Evolutionary conservation across 2,888 invertebrate species (phyloP).

Genomic region (Drosophila subsilvestris): DNA sequence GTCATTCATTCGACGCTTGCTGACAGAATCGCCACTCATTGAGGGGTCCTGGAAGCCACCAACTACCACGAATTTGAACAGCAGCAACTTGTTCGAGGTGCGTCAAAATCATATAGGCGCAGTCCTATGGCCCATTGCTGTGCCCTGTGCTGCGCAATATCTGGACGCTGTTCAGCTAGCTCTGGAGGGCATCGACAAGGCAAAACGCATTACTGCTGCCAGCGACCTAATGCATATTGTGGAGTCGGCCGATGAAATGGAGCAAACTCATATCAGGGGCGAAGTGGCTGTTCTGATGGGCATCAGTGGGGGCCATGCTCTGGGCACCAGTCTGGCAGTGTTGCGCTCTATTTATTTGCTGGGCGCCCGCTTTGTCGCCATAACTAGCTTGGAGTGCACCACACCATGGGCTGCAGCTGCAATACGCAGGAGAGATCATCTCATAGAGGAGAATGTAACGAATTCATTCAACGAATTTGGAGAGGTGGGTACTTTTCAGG

Average conservation of each 20-base stretch:
- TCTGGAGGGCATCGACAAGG: slow-evolving; percentile 88
- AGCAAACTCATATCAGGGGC: slow-evolving; percentile 86
- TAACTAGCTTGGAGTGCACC: slow-evolving; percentile 88
- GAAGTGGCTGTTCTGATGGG: slow-evolving; percentile 87
- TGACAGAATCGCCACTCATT: slow-evolving; percentile 86
- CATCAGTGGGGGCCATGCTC: slow-evolving; percentile 88
- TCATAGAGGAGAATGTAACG: slow-evolving; percentile 82
- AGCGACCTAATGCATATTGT: slow-evolving; percentile 85
- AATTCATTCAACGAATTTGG: slow-evolving; percentile 84
- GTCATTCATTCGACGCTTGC: slow-evolving; percentile 85
- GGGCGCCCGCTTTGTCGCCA: slow-evolving; percentile 88
- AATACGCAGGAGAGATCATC: slow-evolving; percentile 79
- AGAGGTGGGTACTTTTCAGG: slow-evolving; percentile 73
- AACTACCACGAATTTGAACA: slow-evolving; percentile 68
- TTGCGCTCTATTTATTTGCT: slow-evolving; percentile 88
- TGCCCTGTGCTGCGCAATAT: slow-evolving; percentile 87
- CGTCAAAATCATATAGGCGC: slow-evolving; percentile 86
- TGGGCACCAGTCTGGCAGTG: slow-evolving; percentile 88
- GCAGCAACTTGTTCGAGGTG: slow-evolving; percentile 78
- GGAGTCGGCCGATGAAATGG: slow-evolving; percentile 86
- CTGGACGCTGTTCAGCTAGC: slow-evolving; percentile 88
- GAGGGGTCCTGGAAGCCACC: slow-evolving; percentile 85
- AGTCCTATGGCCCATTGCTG: slow-evolving; percentile 84
- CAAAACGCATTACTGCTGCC: slow-evolving; percentile 86
- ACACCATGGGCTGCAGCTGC: slow-evolving; percentile 87